Evolutionary conservation across 2,113 vertebrate genomes (phyloP).

Genomic region (Argyrosomus japonicus): DNA sequence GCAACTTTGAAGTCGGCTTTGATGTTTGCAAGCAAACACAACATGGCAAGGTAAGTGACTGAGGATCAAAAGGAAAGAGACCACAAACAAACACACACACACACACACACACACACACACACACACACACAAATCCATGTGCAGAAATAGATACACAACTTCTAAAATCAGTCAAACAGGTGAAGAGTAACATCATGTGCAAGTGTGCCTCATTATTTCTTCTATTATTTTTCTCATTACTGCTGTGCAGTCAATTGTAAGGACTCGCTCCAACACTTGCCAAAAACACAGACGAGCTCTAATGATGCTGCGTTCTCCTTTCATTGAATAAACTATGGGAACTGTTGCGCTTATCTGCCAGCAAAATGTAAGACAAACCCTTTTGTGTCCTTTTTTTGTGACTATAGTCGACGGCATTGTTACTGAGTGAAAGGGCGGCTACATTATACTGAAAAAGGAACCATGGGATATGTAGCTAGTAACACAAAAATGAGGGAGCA

Average conservation of each 20-base stretch:
- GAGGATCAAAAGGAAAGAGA: neutral
- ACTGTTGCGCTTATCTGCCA: constrained; percentile 10
- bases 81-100: neutral
- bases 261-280: constrained; percentile 21
- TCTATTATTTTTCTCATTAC: constrained; percentile 45
- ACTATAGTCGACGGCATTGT: neutral
- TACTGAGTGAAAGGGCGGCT: constrained; percentile 18
- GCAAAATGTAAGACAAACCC: constrained; percentile 6
- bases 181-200: neutral
- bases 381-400: constrained; percentile 22
- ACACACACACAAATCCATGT: neutral
- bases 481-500: constrained; percentile 27
- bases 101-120: neutral
- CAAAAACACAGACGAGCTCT: constrained; percentile 37
- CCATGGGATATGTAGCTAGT: constrained; percentile 29
- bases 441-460: constrained; percentile 24
- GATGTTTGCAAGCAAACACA: neutral
- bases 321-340: constrained; percentile 1
- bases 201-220: neutral
- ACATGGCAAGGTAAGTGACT: neutral
- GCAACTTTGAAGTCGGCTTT: constrained; percentile 5
- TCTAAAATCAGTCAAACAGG: neutral
- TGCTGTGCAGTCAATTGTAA: constrained; percentile 36
- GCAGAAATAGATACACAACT: neutral
- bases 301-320: constrained; percentile 36